Percentiles rank a stretch among this genome's conserved stretches.
Evolutionary conservation across 2,113 vertebrate species (phyloP).

Genomic region (Lates calcarifer): DNA sequence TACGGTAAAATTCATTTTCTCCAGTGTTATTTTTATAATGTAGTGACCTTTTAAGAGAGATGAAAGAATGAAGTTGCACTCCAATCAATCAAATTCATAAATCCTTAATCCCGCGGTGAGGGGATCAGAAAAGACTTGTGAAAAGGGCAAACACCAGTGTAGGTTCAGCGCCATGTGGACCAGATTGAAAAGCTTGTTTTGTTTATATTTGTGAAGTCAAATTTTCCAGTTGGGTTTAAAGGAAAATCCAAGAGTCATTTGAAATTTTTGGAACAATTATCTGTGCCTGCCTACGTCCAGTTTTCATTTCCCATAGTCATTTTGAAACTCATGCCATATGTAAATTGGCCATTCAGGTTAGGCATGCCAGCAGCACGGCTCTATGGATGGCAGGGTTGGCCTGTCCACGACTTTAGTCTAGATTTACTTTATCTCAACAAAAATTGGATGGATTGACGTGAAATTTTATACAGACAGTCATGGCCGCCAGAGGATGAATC

Average conservation of each 20-base stretch:
- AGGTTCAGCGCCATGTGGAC: slow-evolving; percentile 17
- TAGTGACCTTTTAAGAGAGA: slow-evolving; percentile 62
- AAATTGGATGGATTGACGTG: background rate
- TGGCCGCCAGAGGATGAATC: background rate
- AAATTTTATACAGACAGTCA: background rate
- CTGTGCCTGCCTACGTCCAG: background rate
- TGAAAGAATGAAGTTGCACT: slow-evolving; percentile 52
- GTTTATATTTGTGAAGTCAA: slow-evolving; percentile 32
- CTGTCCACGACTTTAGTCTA: background rate
- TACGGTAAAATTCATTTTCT: slow-evolving; percentile 15
- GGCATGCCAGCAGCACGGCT: background rate
- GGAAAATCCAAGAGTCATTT: slow-evolving; percentile 27
- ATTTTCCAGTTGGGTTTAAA: slow-evolving; percentile 49
- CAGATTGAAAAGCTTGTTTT: slow-evolving; percentile 43
- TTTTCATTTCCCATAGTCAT: background rate
- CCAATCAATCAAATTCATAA: slow-evolving; percentile 66
- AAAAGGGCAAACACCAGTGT: slow-evolving; percentile 50
- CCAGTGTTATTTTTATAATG: slow-evolving; percentile 46
- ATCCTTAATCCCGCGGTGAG: slow-evolving; percentile 57
- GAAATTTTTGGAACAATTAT: slow-evolving; percentile 12
- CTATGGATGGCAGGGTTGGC: background rate
- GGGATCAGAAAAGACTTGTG: slow-evolving; percentile 48
- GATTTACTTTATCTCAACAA: background rate
- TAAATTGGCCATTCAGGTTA: slow-evolving; percentile 21
- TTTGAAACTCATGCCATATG: slow-evolving; percentile 11